phyloP scores from a whole-genome alignment of 2,888 invertebrate species.

The Chrysolina americana region DNA sequence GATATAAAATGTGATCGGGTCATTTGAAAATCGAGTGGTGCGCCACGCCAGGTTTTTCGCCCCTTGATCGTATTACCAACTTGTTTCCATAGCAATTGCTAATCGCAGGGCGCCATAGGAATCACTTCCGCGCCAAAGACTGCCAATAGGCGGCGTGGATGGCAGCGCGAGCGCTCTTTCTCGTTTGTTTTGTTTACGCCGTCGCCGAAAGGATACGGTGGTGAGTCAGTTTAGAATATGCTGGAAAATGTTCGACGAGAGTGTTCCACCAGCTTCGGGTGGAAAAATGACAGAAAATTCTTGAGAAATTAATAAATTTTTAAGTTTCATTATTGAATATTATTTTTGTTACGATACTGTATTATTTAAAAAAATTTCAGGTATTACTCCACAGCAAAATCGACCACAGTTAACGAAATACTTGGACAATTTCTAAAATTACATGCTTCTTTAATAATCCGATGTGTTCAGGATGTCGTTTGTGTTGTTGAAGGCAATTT shows the following conservation, averaged over 20 bases:
- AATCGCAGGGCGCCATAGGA: slow-evolving; percentile 71
- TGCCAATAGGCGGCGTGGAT: slow-evolving; percentile 67
- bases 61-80: slow-evolving; percentile 69
- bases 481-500: too few relatives aligned
- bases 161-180: slow-evolving; percentile 40
- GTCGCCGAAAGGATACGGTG: slow-evolving; percentile 9
- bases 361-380: too few relatives aligned
- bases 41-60: slow-evolving; percentile 64
- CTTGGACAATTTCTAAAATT: too few relatives aligned
- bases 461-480: too few relatives aligned
- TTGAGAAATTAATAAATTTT: too few relatives aligned
- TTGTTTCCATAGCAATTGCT: slow-evolving; percentile 76
- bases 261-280: too few relatives aligned
- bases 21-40: not conserved
- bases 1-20: not conserved
- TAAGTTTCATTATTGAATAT: too few relatives aligned
- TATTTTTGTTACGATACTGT: too few relatives aligned
- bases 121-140: slow-evolving; percentile 67
- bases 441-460: too few relatives aligned
- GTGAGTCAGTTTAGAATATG: not conserved
- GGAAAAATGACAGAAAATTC: too few relatives aligned
- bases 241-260: not conserved
- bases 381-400: too few relatives aligned
- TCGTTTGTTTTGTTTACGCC: slow-evolving; percentile 18
- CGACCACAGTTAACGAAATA: too few relatives aligned